Evolutionary conservation across 1,140 invertebrate genomes (phyloP), one percentile per base, ranked within the genome.

Genomic region (Hyposmocoma kahamanoa): DNA sequence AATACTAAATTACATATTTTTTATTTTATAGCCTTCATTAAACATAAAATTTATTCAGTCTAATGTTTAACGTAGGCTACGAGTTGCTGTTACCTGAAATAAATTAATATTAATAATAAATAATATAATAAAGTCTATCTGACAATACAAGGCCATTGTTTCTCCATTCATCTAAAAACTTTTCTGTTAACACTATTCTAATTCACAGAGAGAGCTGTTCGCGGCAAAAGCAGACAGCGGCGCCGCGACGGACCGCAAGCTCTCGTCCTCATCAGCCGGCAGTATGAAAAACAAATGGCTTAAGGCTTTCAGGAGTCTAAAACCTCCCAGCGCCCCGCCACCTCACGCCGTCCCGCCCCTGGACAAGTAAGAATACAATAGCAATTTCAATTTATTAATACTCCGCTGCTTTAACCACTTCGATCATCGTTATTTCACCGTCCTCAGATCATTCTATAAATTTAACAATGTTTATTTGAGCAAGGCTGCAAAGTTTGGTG

Each of bases 271-370:
- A 34, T 96, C 93, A 47, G 93, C 93, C 45, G 94, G 92, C 69
- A 95, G 94, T 67, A 98, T 98, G 91, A 98, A 98, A 88, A 96
- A 94, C 73, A 98, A 98, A 90, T 98, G 97, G 97, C 88, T 98
- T 67, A 98, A 98, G 87, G 97, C 97, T 56, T 97, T 98, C 88
- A 95, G 96, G 86, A 97, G 94, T 76, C 89, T 98, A 52, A 98
- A 98, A 90, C 93, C 87, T 53, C 92, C 86, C 87, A 93, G 80
- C 83, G 90, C 84, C 54, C 90, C 87, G 45, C 90, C 88, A 34
- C 89, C 82, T n/a, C 87, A 81, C 42, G 69, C 72, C 3, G 78
- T 70, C 0, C 79, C 75, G 22, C 75, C 74, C 26, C n/a, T n/a
- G n/a, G 89, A 90, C 77, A 89, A 89, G 88, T 90, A 79, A 84